These are phyloP conservation scores for Tachyglossus aculeatus DNA, from an alignment of 2,797 vertebrate genomes.

Conservation along the genomic window DNA sequence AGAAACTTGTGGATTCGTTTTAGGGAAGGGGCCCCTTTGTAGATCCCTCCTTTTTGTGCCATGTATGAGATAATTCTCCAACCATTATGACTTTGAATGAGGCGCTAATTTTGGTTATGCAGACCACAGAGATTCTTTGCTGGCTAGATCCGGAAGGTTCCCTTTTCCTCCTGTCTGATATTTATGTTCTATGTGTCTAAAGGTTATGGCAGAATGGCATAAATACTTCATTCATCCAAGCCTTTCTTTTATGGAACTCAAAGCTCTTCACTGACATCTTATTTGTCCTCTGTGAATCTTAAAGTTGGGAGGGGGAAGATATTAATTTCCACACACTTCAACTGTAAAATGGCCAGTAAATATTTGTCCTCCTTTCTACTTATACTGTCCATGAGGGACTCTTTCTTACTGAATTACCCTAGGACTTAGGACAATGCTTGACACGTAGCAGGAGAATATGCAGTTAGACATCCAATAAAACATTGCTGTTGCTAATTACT, in stretches of 20 bases:
- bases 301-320: no score
- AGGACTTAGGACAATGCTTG: no score
- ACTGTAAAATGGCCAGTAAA: no score
- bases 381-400: no score
- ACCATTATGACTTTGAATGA: conserved; percentile 72
- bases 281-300: no score
- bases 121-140: conserved; percentile 69
- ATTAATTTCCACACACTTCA: no score
- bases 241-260: not conserved
- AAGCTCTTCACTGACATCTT: no score
- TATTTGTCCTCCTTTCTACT: no score
- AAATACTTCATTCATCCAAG: conserved; percentile 25
- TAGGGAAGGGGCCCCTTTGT: conserved; percentile 71
- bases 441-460: no score
- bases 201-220: conserved; percentile 14
- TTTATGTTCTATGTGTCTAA: conserved; percentile 17
- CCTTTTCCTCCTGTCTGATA: conserved; percentile 10
- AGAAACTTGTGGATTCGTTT: conserved; percentile 72
- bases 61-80: conserved; percentile 73
- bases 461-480: no score
- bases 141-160: conserved; percentile 64
- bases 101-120: conserved; percentile 73
- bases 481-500: no score
- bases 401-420: no score
- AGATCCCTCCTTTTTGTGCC: conserved; percentile 72